Evolutionary conservation across 2,888 invertebrate genomes (phyloP), one percentile per base, ranked within the genome.

Genomic region (Oscheius sp.): DNA sequence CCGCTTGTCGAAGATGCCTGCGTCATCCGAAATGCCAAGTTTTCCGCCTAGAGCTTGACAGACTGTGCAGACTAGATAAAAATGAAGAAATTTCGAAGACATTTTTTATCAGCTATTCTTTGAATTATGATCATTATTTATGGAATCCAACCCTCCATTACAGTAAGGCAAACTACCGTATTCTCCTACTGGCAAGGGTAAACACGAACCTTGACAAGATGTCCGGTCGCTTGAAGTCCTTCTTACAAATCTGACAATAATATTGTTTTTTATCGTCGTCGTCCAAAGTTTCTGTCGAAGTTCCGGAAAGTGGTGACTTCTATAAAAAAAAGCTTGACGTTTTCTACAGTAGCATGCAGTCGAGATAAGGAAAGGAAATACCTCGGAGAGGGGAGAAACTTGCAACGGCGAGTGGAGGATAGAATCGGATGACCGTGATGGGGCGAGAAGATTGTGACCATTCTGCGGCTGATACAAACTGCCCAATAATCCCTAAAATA

Each of bases 171-270:
- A n/a, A n/a, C n/a, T n/a, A n/a, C n/a, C n/a, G n/a, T n/a, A n/a
- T n/a, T n/a, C 35, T 9, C 35, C 35, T 6, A 35, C 35, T 6
- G 35, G 3, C 35, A 3, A 35, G 9, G 9, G 9, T 35, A 35
- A 35, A 35, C 35, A 35, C 35, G 35, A 35, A 82, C 80, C 85
- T 69, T 6, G 85, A 84, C 21, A 87, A 74, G 72, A 87, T 87
- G 72, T 87, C 87, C 2, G 87, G 87, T 6, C 87, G 74, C 46
- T 83, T 76, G 75, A 87, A 87, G 75, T 87, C 87, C 74, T 86
- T 86, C 63, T 84, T 79, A 75, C 85, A 86, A 46, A 79, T 77
- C 45, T 76, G 75, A 64, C 84, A 85, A 69, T 77, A 78, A 72
- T 79, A 81, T 61, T 76, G 81, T 23, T 75, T 69, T 45, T 78